A percentile compares a stretch with the other conserved stretches of the same genome.
These are phyloP conservation scores for Triplophysa tibetana DNA, from an alignment of 2,113 vertebrate species.

Conservation along the genomic window DNA sequence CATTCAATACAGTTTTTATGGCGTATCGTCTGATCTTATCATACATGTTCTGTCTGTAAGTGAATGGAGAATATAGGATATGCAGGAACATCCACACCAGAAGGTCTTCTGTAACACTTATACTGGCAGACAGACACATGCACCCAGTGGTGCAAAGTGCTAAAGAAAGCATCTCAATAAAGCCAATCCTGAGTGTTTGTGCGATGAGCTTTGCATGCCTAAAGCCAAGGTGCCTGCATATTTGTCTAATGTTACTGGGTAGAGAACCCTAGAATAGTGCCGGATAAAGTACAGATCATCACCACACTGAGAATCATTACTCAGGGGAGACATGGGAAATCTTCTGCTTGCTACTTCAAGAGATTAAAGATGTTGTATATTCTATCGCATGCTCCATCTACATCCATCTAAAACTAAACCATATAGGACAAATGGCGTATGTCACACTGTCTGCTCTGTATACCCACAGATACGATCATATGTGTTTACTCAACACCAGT, in stretches of 20 bases:
- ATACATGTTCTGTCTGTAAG: neutral
- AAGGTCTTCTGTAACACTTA: neutral
- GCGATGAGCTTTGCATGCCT: slow-evolving; percentile 21
- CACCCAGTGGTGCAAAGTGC: neutral
- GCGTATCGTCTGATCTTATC: neutral
- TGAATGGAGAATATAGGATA: neutral
- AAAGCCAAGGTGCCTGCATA: slow-evolving; percentile 13
- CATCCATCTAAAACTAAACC: neutral
- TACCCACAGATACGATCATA: slow-evolving; percentile 48
- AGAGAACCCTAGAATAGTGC: slow-evolving; percentile 42
- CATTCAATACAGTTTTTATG: slow-evolving; percentile 21
- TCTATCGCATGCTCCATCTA: neutral
- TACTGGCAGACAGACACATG: slow-evolving; percentile 17
- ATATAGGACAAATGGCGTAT: neutral
- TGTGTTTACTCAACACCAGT: slow-evolving; percentile 50
- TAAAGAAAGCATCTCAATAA: slow-evolving; percentile 28
- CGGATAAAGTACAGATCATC: slow-evolving; percentile 42
- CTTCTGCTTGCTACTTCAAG: neutral
- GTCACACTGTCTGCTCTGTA: neutral
- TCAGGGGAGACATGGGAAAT: neutral
- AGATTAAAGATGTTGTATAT: neutral
- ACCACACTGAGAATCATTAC: neutral
- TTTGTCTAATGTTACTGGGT: slow-evolving; percentile 44
- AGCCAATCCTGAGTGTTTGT: slow-evolving; percentile 18
- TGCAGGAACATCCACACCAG: neutral